phyloP scores from a whole-genome alignment of 2,113 vertebrate species.

The Fulmarus glacialis region DNA sequence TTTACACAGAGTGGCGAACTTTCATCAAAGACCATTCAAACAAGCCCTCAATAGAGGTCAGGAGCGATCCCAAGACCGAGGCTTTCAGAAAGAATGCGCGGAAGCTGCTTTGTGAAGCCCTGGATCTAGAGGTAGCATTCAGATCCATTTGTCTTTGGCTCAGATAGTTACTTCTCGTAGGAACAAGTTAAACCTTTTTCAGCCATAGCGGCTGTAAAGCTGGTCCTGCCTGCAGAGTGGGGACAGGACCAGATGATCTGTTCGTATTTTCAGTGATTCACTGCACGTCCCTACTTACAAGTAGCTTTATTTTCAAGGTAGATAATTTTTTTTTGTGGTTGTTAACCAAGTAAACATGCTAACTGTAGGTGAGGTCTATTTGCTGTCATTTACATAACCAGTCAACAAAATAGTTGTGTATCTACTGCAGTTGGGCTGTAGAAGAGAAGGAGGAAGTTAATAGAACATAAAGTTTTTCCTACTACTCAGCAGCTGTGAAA shows the following conservation, averaged over 20 bases:
- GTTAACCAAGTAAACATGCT: neutral
- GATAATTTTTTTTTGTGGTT: neutral
- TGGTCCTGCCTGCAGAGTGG: neutral
- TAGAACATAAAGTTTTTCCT: neutral
- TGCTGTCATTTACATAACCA: neutral
- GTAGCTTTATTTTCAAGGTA: neutral
- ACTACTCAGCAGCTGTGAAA: neutral
- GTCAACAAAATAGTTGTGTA: neutral
- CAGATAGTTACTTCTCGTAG: neutral
- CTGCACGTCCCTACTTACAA: neutral
- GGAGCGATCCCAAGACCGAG: slow-evolving; percentile 86
- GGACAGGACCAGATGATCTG: neutral
- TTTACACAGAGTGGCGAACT: slow-evolving; percentile 86
- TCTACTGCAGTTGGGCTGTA: neutral
- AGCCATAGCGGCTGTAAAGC: neutral
- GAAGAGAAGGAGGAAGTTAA: neutral
- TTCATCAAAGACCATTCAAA: slow-evolving; percentile 85
- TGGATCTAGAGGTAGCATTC: slow-evolving; percentile 84
- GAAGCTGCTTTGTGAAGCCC: slow-evolving; percentile 85
- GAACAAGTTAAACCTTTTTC: neutral
- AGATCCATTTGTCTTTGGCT: neutral
- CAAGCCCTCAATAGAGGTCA: slow-evolving; percentile 90
- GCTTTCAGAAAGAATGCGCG: slow-evolving; percentile 84
- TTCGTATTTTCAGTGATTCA: neutral
- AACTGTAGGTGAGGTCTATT: neutral